A percentile compares a stretch with the other conserved stretches of the same genome.
phyloP scores from a whole-genome alignment of 2,113 vertebrate genomes.

The Phycodurus eques region DNA sequence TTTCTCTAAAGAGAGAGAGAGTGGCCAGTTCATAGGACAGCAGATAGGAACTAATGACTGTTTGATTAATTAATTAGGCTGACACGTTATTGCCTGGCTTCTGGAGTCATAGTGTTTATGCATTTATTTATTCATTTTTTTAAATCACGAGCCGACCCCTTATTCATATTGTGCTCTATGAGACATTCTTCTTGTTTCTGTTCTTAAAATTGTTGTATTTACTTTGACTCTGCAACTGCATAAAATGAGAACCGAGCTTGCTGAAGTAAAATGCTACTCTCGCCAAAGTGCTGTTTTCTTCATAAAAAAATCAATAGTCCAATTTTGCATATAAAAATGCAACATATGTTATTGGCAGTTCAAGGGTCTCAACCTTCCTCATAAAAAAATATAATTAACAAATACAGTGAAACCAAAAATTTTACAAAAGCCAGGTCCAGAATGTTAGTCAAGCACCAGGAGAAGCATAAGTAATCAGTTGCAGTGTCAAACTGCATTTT shows the following conservation, averaged over 20 bases:
- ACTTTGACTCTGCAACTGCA: not conserved
- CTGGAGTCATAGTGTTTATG: constrained; percentile 56
- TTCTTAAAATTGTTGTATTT: constrained; percentile 5
- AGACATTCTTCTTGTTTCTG: not conserved
- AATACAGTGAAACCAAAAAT: not conserved
- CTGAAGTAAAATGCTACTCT: not conserved
- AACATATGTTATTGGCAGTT: not conserved
- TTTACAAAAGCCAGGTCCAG: not conserved
- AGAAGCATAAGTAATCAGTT: not conserved
- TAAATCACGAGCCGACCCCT: constrained; percentile 9
- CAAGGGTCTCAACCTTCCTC: not conserved
- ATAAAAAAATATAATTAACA: no score
- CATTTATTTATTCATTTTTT: constrained; percentile 49
- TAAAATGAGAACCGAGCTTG: not conserved
- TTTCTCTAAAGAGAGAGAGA: constrained; percentile 27
- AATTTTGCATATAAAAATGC: not conserved
- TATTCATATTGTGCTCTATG: constrained; percentile 13
- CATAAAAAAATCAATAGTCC: not conserved
- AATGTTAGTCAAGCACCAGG: not conserved
- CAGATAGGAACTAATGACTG: constrained; percentile 67
- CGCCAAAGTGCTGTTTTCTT: not conserved
- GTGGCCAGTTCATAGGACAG: constrained; percentile 28
- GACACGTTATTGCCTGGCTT: constrained; percentile 48
- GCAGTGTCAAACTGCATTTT: not conserved
- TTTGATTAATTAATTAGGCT: constrained; percentile 75